Percentiles rank a stretch among this genome's conserved stretches.
Conservation (phyloP, 2,888 invertebrate genomes). For the Zelleria hepariella region DNA sequence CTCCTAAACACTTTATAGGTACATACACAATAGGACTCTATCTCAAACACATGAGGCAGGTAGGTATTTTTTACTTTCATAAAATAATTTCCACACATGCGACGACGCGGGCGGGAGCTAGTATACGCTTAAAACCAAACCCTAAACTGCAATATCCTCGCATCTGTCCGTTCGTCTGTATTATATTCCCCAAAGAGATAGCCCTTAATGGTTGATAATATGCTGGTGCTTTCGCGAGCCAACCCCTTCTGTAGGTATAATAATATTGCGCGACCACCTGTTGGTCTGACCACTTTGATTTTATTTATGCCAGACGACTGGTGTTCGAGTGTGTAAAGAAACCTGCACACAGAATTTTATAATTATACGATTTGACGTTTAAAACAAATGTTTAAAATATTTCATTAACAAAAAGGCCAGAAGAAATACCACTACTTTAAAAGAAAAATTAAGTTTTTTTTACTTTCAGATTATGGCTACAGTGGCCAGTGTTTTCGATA, state of each 20-base stretch:
- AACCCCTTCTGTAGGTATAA: not conserved
- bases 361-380: not conserved
- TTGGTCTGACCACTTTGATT: conserved; percentile 11
- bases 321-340: not conserved
- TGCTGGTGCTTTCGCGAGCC: not conserved
- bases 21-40: too few relatives aligned
- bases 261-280: conserved; percentile 16
- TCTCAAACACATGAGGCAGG: too few relatives aligned
- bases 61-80: too few relatives aligned
- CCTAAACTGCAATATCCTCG: not conserved
- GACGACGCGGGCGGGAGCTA: too few relatives aligned
- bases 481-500: too few relatives aligned
- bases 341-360: not conserved
- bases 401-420: not conserved
- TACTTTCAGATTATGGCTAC: too few relatives aligned
- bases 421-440: too few relatives aligned
- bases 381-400: not conserved
- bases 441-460: too few relatives aligned
- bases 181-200: not conserved
- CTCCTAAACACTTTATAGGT: too few relatives aligned
- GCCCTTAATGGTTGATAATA: not conserved
- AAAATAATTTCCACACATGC: too few relatives aligned
- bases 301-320: not conserved
- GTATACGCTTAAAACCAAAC: too few relatives aligned
- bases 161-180: not conserved